A percentile compares a stretch with the other conserved stretches of the same genome.
These are phyloP conservation scores for Orussus abietinus DNA, from an alignment of 1,140 invertebrate genomes.

Conservation along the genomic window DNA sequence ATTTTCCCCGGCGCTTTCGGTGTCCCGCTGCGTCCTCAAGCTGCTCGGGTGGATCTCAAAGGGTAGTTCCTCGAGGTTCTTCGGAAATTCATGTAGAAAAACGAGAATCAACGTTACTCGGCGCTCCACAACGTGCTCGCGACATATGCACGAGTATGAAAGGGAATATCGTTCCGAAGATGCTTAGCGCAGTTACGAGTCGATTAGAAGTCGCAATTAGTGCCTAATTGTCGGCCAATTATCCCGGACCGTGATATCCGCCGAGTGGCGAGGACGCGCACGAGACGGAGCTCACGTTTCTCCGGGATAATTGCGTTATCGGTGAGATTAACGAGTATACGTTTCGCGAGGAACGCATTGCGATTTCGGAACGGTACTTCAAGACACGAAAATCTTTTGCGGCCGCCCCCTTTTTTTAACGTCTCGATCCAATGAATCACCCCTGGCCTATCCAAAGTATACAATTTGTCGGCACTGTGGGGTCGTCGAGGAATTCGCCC, in stretches of 20 bases:
- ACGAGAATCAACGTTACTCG: background rate
- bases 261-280: too few relatives aligned
- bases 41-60: constrained; percentile 18
- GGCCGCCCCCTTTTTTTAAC: too few relatives aligned
- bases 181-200: background rate
- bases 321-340: too few relatives aligned
- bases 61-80: constrained; percentile 22
- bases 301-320: background rate
- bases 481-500: too few relatives aligned
- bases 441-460: too few relatives aligned
- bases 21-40: constrained; percentile 25
- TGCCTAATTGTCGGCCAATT: background rate
- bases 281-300: background rate
- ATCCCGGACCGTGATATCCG: background rate
- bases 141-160: background rate
- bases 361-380: too few relatives aligned
- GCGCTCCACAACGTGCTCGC: background rate
- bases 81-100: constrained; percentile 29
- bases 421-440: too few relatives aligned
- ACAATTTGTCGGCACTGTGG: too few relatives aligned
- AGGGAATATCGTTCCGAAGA: background rate
- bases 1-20: constrained; percentile 20
- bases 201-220: background rate
- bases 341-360: too few relatives aligned
- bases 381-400: too few relatives aligned